Percentiles rank a stretch among this genome's conserved stretches.
Evolutionary conservation across 2,888 invertebrate species (phyloP).

Genomic region (Andrena dorsata): DNA sequence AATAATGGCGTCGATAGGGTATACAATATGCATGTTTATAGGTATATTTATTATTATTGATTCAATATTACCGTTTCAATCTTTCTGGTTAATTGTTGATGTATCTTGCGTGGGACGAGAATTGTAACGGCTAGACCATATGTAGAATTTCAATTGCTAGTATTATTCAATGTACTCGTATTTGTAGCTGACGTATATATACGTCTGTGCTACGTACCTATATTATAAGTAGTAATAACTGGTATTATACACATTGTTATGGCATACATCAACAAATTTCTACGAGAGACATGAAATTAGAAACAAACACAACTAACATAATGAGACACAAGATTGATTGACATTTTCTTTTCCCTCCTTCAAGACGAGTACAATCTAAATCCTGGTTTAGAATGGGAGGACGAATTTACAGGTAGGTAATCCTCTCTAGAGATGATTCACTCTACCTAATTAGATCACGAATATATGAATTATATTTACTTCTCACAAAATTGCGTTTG

Average conservation of each 20-base stretch:
- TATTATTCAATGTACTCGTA: not conserved
- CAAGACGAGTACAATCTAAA: constrained; percentile 99
- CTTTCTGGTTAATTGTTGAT: constrained; percentile 70
- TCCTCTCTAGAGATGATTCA: constrained; percentile 79
- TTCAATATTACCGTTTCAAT: constrained; percentile 66
- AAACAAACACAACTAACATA: constrained; percentile 73
- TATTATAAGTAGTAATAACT: constrained; percentile 11
- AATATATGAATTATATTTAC: constrained; percentile 57
- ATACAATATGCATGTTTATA: constrained; percentile 73
- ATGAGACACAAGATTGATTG: constrained; percentile 85
- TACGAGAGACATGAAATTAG: constrained; percentile 66
- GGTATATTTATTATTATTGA: constrained; percentile 67
- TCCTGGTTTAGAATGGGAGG: constrained; percentile 99
- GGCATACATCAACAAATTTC: constrained; percentile 68
- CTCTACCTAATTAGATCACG: constrained; percentile 66
- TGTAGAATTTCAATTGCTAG: not conserved
- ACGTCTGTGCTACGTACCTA: no score
- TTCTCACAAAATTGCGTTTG: constrained; percentile 61
- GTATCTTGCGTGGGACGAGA: constrained; percentile 51
- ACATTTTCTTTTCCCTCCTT: constrained; percentile 88
- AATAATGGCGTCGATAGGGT: constrained; percentile 56
- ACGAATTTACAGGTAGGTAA: constrained; percentile 99
- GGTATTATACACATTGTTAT: not conserved
- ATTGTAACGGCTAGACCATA: constrained; percentile 6
- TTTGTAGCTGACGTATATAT: not conserved